Base-by-base conservation (phyloP, 2,888 invertebrate species). In the Apodemia duryi region DNA sequence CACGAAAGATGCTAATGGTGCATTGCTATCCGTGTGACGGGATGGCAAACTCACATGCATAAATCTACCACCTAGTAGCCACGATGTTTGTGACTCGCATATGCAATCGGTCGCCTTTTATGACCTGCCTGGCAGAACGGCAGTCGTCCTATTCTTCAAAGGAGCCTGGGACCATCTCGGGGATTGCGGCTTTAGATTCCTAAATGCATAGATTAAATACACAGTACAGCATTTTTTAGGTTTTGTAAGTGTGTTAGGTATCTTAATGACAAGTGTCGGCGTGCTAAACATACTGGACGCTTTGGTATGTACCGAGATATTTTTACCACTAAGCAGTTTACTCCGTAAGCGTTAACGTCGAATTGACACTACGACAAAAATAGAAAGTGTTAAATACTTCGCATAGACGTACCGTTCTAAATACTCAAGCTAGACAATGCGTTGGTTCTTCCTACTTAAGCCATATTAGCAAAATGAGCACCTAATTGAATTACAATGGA, bases 381-480 rank as follows among this genome's bases (percentile, higher is more conserved):
- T 88, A 89, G 88, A 89, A 88, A 89, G 89, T 88, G 85, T 85
- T 79, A 83, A 84, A 84, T 81, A 79, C 77, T 77, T 80, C 77
- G 76, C 78, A 81, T 79, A 78, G 77, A 76, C 79, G 71, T 70
- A 73, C 73, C 74, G 82, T 78, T 73, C 80, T 79, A 81, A 80
- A 85, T 86, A 80, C 77, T 77, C 74, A 64, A 69, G 62, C 65
- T 62, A 73, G 77, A 79, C 75, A 73, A 77, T 77, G 75, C 70
- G 72, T 73, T 71, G 72, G 72, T 70, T 65, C 68, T 67, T 64
- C 67, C 69, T 68, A 70, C 70, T 67, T 69, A 65, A 65, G 68
- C 67, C 66, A 65, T 65, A 67, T 70, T 66, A 62, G 66, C 66
- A 63, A 69, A 66, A 64, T 66, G 65, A 66, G 68, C 65, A 66